Evolutionary conservation across 2,797 vertebrate species (phyloP).

Genomic region (Rhodeus uyekii): DNA sequence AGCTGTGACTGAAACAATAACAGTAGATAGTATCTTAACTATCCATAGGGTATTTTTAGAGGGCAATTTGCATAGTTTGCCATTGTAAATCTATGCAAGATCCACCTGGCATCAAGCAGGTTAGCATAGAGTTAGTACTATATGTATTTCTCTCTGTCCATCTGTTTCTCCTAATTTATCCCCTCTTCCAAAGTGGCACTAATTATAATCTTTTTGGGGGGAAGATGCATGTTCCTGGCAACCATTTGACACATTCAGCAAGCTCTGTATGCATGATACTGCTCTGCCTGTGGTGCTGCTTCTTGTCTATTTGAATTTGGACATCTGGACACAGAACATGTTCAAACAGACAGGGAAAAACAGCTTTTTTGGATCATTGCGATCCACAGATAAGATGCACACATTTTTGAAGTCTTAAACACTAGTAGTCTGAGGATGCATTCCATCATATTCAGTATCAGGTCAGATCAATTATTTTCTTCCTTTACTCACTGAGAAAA

Average conservation of each 20-base stretch:
- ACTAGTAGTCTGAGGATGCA: not conserved
- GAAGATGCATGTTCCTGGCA: not conserved
- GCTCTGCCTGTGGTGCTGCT: not conserved
- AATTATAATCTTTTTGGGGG: not conserved
- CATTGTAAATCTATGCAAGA: not conserved
- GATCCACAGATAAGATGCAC: not conserved
- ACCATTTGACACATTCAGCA: constrained; percentile 68
- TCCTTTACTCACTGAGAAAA: not conserved
- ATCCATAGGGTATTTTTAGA: constrained; percentile 1
- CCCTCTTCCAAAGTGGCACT: constrained; percentile 21
- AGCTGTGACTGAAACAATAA: not conserved
- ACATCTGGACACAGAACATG: not conserved
- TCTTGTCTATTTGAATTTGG: not conserved
- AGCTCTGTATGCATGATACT: not conserved
- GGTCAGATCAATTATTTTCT: not conserved
- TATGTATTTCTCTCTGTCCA: not conserved
- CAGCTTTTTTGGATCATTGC: not conserved
- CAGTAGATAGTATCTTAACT: not conserved
- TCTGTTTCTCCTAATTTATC: constrained; percentile 4
- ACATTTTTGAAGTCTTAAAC: not conserved
- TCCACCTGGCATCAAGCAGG: not conserved
- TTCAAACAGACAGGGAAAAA: not conserved
- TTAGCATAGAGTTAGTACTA: not conserved
- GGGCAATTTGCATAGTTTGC: constrained; percentile 6
- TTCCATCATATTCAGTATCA: constrained; percentile 13